phyloP scores from a whole-genome alignment of 2,113 vertebrate species.

The Phyllostomus discolor region DNA sequence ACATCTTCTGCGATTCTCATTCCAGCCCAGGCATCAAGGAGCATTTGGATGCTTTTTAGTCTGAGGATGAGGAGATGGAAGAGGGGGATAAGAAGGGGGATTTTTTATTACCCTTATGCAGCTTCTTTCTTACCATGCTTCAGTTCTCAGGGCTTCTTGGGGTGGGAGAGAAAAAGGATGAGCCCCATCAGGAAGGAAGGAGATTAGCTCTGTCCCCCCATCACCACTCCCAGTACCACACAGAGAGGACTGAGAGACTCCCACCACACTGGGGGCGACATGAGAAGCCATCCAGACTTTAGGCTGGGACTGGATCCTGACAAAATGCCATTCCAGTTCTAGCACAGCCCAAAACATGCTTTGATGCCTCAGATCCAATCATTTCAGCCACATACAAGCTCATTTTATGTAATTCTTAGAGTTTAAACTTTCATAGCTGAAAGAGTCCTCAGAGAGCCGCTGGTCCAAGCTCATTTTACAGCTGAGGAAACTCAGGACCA shows the following conservation, averaged over 20 bases:
- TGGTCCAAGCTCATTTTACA: slow-evolving; percentile 58
- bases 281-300: not conserved
- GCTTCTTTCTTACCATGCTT: not conserved
- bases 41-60: not conserved
- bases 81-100: not conserved
- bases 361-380: not conserved
- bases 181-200: not conserved
- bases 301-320: not conserved
- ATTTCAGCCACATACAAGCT: slow-evolving; percentile 5
- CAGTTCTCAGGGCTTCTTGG: not conserved
- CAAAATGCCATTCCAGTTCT: not conserved
- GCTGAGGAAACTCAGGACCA: slow-evolving; percentile 40
- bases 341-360: not conserved
- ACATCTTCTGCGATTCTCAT: not conserved
- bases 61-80: not conserved
- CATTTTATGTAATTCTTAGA: slow-evolving; percentile 9
- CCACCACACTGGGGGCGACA: fast-evolving
- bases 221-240: not conserved
- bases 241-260: too few relatives aligned
- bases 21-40: not conserved
- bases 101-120: not conserved
- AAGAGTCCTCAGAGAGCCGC: slow-evolving; percentile 32
- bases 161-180: not conserved
- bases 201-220: not conserved
- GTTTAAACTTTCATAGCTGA: slow-evolving; percentile 26